Conservation (phyloP, 2,888 invertebrate genomes). For the Notodonta dromedarius region DNA sequence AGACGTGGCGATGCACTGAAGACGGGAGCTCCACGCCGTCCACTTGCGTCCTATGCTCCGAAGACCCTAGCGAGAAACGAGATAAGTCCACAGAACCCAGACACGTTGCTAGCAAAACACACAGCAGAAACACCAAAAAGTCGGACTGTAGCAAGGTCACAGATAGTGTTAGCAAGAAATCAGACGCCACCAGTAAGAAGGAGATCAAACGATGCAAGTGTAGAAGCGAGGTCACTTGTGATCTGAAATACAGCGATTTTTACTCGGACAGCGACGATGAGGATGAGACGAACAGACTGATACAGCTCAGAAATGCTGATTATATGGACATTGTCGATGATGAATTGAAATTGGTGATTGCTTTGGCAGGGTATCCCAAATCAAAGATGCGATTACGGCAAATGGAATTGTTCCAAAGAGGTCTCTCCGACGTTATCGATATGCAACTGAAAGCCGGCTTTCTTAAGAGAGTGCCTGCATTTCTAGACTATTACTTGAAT, state of each 20-base stretch:
- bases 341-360: conserved; percentile 64
- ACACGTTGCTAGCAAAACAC: conserved; percentile 45
- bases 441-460: conserved; percentile 72
- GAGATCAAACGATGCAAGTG: conserved; percentile 39
- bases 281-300: conserved; percentile 69
- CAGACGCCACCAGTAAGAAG: conserved; percentile 56
- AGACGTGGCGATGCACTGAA: conserved; percentile 57
- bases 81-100: conserved; percentile 52
- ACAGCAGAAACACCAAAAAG: conserved; percentile 46
- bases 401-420: conserved; percentile 66
- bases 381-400: conserved; percentile 67
- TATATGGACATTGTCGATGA: conserved; percentile 72
- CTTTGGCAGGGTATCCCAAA: conserved; percentile 70
- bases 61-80: conserved; percentile 48
- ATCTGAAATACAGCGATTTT: conserved; percentile 63
- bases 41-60: conserved; percentile 69
- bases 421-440: conserved; percentile 64
- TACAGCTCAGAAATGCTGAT: conserved; percentile 64
- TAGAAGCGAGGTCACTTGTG: conserved; percentile 55
- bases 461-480: conserved; percentile 60
- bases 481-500: conserved; percentile 72
- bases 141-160: conserved; percentile 52
- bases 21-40: conserved; percentile 67
- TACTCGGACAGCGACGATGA: conserved; percentile 65
- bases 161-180: conserved; percentile 47